phyloP scores from a whole-genome alignment of 2,888 invertebrate genomes.

The Clitarchus hookeri region DNA sequence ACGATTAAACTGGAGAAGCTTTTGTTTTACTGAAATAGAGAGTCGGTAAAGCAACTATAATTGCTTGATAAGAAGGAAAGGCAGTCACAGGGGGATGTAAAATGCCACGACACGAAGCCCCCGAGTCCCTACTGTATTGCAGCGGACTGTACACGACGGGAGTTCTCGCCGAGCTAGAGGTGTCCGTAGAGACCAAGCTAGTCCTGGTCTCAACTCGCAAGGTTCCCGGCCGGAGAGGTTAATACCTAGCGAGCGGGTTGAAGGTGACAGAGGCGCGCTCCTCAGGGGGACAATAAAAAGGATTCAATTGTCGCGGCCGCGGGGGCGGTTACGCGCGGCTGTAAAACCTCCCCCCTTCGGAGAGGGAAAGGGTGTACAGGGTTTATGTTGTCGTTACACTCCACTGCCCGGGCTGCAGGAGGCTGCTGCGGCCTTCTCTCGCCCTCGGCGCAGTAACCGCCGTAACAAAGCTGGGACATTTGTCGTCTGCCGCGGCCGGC shows the following conservation, averaged over 20 bases:
- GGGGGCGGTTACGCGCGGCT: background rate
- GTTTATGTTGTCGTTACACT: conserved; percentile 14
- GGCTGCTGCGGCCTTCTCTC: no score
- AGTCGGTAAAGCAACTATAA: no score
- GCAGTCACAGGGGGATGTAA: no score
- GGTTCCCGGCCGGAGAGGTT: background rate
- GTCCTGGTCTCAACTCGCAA: background rate
- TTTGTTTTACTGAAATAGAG: no score
- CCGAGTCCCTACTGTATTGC: no score
- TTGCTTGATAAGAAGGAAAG: no score
- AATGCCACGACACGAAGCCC: no score
- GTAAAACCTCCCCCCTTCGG: background rate
- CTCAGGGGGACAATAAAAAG: conserved; percentile 26
- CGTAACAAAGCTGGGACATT: conserved; percentile 6
- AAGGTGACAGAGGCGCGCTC: background rate
- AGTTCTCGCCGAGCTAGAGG: background rate
- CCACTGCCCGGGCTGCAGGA: background rate
- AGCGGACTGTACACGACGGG: no score
- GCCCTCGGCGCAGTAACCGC: background rate
- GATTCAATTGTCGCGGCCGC: conserved; percentile 4
- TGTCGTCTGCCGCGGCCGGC: background rate
- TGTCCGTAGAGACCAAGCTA: background rate
- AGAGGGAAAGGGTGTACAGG: background rate
- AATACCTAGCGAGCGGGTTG: background rate
- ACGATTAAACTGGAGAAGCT: no score